Base-by-base conservation (phyloP, 2,888 invertebrate genomes). In the Epinotia brunnichana region DNA sequence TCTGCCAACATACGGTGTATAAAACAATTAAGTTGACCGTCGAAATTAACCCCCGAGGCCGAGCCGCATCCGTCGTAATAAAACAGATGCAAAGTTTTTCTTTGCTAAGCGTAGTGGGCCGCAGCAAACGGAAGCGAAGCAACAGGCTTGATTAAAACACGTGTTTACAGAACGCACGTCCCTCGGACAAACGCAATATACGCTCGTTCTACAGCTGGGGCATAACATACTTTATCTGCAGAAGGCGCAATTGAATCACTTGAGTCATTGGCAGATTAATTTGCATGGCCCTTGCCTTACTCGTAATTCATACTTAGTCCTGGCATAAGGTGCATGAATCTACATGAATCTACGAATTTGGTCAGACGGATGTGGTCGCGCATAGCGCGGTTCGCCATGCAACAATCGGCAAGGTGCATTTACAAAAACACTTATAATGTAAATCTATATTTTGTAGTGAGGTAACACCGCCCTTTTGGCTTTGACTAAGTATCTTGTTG, bases 141-240 rank as follows among this genome's bases (percentile, higher is more conserved):
- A 92, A 92, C 92, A 92, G 92, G 93, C 90, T 92, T 92, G 91
- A 93, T 93, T 93, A 93, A 93, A 93, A 92, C 90, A 92, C 87
- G 90, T 93, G 92, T 93, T 92, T 92, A 91, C 92, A 90, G 84
- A 85, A 90, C 90, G 91, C 92, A 90, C 87, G 83, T 87, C 87
- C 85, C 78, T 79, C 82, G 85, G 83, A 84, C 86, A 87, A 85
- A 91, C 85, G 89, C 89, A 90, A 88, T 89, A 88, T 70, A 66
- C 48, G 62, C 66, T 56, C 41, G 66, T 66, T 56, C 66, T 41
- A 54, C 39, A 54, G 39, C 4, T 21, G 11, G 15, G 35, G 24
- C 54, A n/a, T 41, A 66, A n/a, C 19, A 15, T 54, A 24, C 2
- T n/a, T 24, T 24, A 17, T 11, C 10, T 41, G 39, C 66, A 66